phyloP scores from a whole-genome alignment of 2,113 vertebrate genomes.

The Edolisoma coerulescens region DNA sequence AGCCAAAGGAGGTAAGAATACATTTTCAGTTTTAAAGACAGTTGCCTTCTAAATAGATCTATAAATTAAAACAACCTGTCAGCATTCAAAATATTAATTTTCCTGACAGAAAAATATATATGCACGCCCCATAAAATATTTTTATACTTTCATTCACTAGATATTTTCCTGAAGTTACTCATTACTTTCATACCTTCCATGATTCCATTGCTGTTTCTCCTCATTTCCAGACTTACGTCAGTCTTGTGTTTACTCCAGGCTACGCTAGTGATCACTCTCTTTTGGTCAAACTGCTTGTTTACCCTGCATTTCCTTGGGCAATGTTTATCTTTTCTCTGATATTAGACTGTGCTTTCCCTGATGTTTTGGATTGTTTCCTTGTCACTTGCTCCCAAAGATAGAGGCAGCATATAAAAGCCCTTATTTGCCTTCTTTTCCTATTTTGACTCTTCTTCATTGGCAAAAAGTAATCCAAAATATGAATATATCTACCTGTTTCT shows the following conservation, averaged over 20 bases:
- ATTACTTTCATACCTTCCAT: neutral
- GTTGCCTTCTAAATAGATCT: neutral
- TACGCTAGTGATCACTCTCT: neutral
- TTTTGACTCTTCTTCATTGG: neutral
- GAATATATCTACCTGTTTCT: neutral
- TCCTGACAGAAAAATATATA: neutral
- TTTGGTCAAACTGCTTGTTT: neutral
- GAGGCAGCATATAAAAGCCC: neutral
- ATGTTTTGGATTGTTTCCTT: neutral
- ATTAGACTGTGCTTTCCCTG: neutral
- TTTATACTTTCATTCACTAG: neutral
- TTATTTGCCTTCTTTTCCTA: neutral
- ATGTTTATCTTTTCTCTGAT: neutral
- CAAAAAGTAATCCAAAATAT: neutral
- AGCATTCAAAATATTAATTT: neutral
- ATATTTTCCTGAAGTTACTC: neutral
- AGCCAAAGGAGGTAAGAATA: neutral
- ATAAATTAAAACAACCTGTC: neutral
- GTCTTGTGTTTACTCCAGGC: neutral
- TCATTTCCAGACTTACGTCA: neutral
- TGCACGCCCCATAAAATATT: neutral
- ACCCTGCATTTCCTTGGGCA: neutral
- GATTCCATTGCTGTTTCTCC: neutral
- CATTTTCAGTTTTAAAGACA: neutral
- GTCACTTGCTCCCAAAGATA: neutral